These are phyloP conservation scores for Notarius quadriscutis DNA, from an alignment of 2,113 vertebrate species.

Conservation along the genomic window DNA sequence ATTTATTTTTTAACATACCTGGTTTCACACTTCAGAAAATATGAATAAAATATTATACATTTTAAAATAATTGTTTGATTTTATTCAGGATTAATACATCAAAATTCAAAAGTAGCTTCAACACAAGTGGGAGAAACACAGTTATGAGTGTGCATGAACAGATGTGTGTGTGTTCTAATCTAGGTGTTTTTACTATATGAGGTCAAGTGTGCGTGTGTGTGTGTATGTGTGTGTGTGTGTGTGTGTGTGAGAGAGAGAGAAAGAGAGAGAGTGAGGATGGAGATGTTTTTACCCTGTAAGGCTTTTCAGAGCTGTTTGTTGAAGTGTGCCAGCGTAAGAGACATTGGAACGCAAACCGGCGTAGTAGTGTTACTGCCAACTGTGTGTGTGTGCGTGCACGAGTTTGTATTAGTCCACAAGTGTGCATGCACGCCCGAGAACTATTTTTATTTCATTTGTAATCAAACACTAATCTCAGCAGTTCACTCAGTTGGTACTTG, in stretches of 20 bases:
- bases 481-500: neutral
- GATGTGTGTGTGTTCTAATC: neutral
- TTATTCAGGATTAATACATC: neutral
- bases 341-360: slow-evolving; percentile 6
- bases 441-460: neutral
- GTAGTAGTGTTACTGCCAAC: slow-evolving; percentile 12
- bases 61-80: neutral
- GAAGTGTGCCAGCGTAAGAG: slow-evolving; percentile 11
- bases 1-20: too few relatives aligned
- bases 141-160: neutral
- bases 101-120: neutral
- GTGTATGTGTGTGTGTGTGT: slow-evolving; percentile 17
- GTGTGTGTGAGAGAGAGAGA: neutral
- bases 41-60: neutral
- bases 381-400: slow-evolving; percentile 8
- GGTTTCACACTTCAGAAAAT: neutral
- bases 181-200: slow-evolving; percentile 10
- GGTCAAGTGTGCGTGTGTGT: neutral
- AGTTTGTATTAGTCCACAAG: neutral
- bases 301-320: slow-evolving; percentile 24
- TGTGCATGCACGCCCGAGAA: neutral
- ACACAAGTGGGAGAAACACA: neutral
- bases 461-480: neutral
- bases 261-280: neutral
- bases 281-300: slow-evolving; percentile 41